These are phyloP conservation scores for Hassar affinis DNA, from an alignment of 2,113 vertebrate genomes.

Conservation along the genomic window DNA sequence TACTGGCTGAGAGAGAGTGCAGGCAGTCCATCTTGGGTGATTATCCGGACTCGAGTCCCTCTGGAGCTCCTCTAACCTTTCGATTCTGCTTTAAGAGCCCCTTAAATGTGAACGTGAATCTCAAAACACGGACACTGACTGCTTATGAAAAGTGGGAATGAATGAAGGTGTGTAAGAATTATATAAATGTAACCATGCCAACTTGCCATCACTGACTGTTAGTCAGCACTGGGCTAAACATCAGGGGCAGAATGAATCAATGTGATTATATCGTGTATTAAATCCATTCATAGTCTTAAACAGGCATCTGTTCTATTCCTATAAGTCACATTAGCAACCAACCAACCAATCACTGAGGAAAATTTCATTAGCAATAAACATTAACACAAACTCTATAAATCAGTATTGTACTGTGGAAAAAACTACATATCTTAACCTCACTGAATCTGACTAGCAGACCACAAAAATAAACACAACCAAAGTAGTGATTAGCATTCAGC, in stretches of 20 bases:
- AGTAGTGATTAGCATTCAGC: background rate
- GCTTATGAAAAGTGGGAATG: background rate
- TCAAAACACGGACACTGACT: background rate
- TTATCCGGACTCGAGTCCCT: constrained; percentile 54
- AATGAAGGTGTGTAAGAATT: constrained; percentile 5
- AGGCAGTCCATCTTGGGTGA: constrained; percentile 66
- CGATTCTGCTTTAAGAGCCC: constrained; percentile 29
- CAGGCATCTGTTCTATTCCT: background rate
- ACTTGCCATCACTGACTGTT: background rate
- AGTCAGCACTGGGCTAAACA: background rate
- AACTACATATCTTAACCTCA: background rate
- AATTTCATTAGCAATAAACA: background rate
- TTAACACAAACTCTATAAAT: background rate
- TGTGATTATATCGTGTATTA: background rate
- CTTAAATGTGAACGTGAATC: constrained; percentile 30
- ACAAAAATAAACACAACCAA: background rate
- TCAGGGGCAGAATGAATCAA: background rate
- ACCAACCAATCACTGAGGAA: background rate
- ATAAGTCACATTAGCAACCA: background rate
- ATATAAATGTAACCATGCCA: background rate
- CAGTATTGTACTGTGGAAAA: background rate
- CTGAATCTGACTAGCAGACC: background rate
- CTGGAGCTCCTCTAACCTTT: constrained; percentile 33
- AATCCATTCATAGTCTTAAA: background rate
- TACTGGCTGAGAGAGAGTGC: constrained; percentile 56